These are phyloP conservation scores for Busseola fusca DNA, from an alignment of 2,888 invertebrate species.

Conservation along the genomic window DNA sequence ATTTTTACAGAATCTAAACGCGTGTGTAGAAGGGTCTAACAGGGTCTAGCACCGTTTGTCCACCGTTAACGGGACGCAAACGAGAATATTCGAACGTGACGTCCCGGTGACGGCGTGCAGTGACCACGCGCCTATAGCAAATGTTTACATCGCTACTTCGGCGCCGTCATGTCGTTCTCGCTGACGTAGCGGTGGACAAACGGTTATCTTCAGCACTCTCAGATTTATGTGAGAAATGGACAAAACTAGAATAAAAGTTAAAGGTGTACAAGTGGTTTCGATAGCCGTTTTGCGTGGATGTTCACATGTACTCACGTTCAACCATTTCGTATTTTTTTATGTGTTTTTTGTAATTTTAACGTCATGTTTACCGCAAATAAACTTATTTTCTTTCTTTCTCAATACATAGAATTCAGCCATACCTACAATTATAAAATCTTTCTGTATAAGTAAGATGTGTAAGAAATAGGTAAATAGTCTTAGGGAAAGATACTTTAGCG, in stretches of 20 bases:
- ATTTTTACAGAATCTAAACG: neutral
- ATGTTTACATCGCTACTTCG: neutral
- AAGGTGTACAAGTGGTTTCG: neutral
- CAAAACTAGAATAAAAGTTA: neutral
- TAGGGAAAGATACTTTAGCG: too few relatives aligned
- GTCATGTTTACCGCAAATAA: too few relatives aligned
- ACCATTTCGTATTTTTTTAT: too few relatives aligned
- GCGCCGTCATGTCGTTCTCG: neutral
- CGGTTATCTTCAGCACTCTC: neutral
- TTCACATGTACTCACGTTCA: too few relatives aligned
- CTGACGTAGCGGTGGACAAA: too few relatives aligned
- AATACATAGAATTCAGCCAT: neutral
- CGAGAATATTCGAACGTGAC: neutral
- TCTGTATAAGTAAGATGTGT: neutral
- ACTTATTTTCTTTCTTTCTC: too few relatives aligned
- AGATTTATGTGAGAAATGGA: neutral
- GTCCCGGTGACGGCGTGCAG: too few relatives aligned
- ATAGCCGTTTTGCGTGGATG: too few relatives aligned
- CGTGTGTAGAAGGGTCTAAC: neutral
- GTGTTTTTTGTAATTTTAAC: too few relatives aligned
- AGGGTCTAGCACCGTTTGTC: too few relatives aligned
- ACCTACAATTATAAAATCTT: neutral
- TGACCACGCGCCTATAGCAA: too few relatives aligned
- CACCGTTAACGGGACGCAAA: neutral
- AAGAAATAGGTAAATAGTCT: neutral